phyloP scores from a whole-genome alignment of 2,888 invertebrate genomes.

The Octonoba sinensis region DNA sequence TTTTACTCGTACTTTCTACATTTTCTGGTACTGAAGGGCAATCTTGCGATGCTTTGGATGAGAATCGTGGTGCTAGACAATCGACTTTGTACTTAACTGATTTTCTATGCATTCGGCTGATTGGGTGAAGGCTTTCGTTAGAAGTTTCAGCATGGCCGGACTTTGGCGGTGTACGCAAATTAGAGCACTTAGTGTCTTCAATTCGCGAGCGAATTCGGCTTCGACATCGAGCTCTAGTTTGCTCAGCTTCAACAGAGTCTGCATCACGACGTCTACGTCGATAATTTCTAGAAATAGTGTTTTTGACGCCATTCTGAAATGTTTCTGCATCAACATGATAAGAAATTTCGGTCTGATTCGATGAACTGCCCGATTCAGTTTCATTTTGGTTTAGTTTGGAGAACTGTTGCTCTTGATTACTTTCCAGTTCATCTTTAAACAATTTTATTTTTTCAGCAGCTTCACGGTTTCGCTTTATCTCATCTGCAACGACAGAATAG shows the following conservation, averaged over 20 bases:
- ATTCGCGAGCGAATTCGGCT: background rate
- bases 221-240: background rate
- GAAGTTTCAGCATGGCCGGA: constrained; percentile 3
- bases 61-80: background rate
- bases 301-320: background rate
- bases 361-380: background rate
- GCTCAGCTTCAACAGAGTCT: background rate
- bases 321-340: background rate
- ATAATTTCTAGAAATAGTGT: background rate
- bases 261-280: background rate
- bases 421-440: background rate
- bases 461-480: constrained; percentile 23
- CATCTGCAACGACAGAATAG: constrained; percentile 29
- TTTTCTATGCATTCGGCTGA: constrained; percentile 48
- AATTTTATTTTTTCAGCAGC: background rate
- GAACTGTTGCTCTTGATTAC: background rate
- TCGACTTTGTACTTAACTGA: constrained; percentile 53
- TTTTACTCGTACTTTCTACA: no score
- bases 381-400: background rate
- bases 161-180: no score
- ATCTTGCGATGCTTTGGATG: background rate
- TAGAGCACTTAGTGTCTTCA: no score
- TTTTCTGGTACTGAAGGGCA: no score
- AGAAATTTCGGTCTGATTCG: background rate
- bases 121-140: constrained; percentile 6